Evolutionary conservation across 2,113 vertebrate species (phyloP).

Genomic region (Chitala chitala): DNA sequence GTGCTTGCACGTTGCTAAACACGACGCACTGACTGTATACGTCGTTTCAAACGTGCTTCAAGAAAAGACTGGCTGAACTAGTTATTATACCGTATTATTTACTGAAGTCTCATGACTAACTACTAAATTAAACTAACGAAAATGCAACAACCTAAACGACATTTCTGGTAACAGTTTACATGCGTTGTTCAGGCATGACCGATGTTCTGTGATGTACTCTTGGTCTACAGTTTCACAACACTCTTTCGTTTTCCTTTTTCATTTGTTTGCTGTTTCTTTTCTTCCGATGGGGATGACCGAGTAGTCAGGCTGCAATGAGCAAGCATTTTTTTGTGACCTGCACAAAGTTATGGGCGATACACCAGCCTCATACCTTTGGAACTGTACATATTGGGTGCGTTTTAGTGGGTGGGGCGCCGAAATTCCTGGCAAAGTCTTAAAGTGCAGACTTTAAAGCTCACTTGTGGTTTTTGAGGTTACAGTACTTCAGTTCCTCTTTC

Average conservation of each 20-base stretch:
- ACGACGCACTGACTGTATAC: background rate
- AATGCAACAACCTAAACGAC: background rate
- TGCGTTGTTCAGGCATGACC: background rate
- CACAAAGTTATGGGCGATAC: background rate
- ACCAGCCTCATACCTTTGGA: background rate
- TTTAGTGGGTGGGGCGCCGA: background rate
- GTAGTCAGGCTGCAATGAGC: no score
- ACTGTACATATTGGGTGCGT: background rate
- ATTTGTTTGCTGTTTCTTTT: no score
- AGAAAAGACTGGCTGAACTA: background rate
- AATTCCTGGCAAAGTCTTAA: slow-evolving; percentile 5
- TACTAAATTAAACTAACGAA: background rate
- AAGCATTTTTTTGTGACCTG: background rate
- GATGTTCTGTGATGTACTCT: background rate
- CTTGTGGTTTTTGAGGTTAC: slow-evolving; percentile 8
- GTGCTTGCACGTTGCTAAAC: background rate
- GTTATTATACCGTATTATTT: background rate
- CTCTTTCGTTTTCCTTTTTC: no score
- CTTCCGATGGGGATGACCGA: no score
- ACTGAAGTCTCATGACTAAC: background rate
- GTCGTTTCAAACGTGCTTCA: background rate
- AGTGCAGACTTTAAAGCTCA: background rate
- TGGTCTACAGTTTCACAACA: background rate
- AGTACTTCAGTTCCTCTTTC: slow-evolving; percentile 6
- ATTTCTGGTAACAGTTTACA: background rate